Conservation (phyloP, 2,113 vertebrate species). For the Leptobrachium ailaonicum region DNA sequence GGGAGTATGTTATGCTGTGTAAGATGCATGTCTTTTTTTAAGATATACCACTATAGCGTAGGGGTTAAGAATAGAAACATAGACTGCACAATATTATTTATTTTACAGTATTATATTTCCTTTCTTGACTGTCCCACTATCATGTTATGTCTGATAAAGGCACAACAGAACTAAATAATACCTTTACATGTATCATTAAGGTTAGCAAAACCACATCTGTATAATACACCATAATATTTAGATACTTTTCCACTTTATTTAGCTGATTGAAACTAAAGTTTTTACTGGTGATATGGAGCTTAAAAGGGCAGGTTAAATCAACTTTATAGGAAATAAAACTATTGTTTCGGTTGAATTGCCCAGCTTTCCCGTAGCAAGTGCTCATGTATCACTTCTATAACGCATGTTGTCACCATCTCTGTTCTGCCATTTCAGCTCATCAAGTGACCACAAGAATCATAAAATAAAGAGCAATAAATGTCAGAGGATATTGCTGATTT, state of each 20-base stretch:
- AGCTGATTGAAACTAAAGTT: not conserved
- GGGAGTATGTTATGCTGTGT: no score
- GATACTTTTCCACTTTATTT: not conserved
- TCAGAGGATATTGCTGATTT: conserved; percentile 12
- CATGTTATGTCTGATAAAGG: no score
- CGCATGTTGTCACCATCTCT: not conserved
- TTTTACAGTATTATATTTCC: no score
- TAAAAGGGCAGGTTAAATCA: not conserved
- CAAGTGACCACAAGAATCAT: not conserved
- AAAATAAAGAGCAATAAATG: conserved; percentile 16
- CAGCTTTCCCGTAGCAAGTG: not conserved
- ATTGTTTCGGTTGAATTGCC: not conserved
- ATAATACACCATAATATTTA: not conserved
- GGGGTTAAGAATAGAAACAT: no score
- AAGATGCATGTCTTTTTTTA: no score
- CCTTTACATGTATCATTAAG: no score
- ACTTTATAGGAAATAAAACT: not conserved
- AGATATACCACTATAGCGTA: no score
- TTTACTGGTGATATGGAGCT: not conserved
- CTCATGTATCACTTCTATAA: conserved; percentile 9
- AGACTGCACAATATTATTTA: no score
- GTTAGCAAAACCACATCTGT: no score
- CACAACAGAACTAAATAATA: no score
- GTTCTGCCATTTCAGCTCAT: not conserved
- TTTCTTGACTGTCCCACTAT: no score